A percentile compares a stretch with the other conserved stretches of the same genome.
Evolutionary conservation across 2,888 invertebrate species (phyloP).

Genomic region (Lamellibrachia columna): DNA sequence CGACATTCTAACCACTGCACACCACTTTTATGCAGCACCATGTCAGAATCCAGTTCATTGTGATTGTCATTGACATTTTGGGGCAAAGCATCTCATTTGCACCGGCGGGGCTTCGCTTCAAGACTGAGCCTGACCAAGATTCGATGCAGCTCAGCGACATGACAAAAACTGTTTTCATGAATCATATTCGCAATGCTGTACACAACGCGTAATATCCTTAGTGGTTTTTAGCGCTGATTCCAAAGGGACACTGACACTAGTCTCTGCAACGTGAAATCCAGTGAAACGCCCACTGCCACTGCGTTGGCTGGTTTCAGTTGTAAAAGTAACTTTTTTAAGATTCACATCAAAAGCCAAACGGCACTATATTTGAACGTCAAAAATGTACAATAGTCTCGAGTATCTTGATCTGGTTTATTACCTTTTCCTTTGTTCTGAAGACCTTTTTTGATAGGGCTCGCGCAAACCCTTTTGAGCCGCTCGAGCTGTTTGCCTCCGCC

Average conservation of each 20-base stretch:
- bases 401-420: constrained; percentile 21
- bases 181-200: no score
- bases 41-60: no score
- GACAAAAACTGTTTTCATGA: no score
- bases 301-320: neutral
- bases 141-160: no score
- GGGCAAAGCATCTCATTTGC: no score
- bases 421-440: constrained; percentile 42
- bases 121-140: no score
- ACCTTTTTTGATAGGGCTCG: constrained; percentile 41
- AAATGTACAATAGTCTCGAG: neutral
- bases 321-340: neutral
- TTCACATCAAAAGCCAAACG: neutral
- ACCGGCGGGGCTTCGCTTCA: no score
- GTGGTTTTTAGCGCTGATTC: no score
- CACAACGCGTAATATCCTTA: no score
- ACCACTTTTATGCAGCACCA: no score
- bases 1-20: no score
- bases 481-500: constrained; percentile 7
- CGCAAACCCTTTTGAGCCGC: constrained; percentile 33
- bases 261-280: neutral
- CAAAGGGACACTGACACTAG: neutral
- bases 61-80: no score
- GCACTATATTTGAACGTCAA: neutral
- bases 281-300: constrained; percentile 10